A percentile compares a stretch with the other conserved stretches of the same genome.
Evolutionary conservation across 2,888 invertebrate genomes (phyloP).

Genomic region (Sisyra nigra): DNA sequence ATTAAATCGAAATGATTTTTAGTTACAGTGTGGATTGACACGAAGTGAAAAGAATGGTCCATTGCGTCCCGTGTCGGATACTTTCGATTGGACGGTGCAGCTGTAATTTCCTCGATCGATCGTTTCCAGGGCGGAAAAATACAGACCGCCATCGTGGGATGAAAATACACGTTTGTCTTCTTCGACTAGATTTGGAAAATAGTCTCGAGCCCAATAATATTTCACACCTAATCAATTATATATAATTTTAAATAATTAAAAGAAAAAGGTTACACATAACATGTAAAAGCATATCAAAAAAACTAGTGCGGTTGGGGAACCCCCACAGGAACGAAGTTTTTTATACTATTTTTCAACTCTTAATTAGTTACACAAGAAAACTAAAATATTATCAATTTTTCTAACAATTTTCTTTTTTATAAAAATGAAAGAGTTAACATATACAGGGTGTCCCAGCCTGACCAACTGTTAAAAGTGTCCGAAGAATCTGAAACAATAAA

Average conservation of each 20-base stretch:
- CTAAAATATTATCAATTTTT: too few relatives aligned
- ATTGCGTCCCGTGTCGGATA: constrained; percentile 75
- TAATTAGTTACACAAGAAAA: too few relatives aligned
- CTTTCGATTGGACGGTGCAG: constrained; percentile 77
- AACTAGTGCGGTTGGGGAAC: too few relatives aligned
- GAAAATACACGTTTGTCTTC: constrained; percentile 87
- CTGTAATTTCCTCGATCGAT: constrained; percentile 84
- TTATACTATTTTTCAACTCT: too few relatives aligned
- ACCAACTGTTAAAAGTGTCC: too few relatives aligned
- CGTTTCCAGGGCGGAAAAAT: constrained; percentile 84
- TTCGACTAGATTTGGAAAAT: constrained; percentile 83
- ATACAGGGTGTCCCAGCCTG: too few relatives aligned
- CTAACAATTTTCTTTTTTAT: too few relatives aligned
- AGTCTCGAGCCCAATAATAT: constrained; percentile 83
- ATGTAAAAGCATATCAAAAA: too few relatives aligned
- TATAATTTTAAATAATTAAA: constrained; percentile 22
- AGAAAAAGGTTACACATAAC: neutral
- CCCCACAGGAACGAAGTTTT: too few relatives aligned
- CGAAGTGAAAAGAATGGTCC: constrained; percentile 75
- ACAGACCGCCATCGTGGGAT: constrained; percentile 83
- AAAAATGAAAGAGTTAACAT: too few relatives aligned
- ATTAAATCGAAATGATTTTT: constrained; percentile 6
- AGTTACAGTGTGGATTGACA: constrained; percentile 65
- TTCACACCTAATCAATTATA: constrained; percentile 52
- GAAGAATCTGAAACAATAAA: too few relatives aligned